Percentiles rank a stretch among this genome's conserved stretches.
Conservation (phyloP, 2,888 invertebrate genomes). For the Dasypolia templi region DNA sequence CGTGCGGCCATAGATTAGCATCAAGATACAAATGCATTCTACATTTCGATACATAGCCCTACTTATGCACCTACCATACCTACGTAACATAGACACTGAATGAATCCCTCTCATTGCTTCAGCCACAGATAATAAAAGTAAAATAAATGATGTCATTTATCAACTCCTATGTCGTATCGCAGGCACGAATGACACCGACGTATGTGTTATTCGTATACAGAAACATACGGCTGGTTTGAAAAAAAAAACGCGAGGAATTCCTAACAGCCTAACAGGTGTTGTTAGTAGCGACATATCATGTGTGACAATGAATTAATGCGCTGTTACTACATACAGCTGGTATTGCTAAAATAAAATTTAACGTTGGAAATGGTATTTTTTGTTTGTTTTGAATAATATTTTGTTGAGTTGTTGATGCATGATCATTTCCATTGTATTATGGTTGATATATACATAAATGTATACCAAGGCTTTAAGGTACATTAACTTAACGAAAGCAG, state of each 20-base stretch:
- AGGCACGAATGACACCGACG: constrained; percentile 71
- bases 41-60: too few species aligned
- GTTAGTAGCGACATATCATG: constrained; percentile 74
- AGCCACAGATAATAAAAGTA: too few species aligned
- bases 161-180: constrained; percentile 69
- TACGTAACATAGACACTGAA: too few species aligned
- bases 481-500: too few species aligned
- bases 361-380: constrained; percentile 10
- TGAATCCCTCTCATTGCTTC: too few species aligned
- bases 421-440: not conserved
- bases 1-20: too few species aligned
- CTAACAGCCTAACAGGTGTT: constrained; percentile 77
- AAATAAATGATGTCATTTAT: constrained; percentile 77
- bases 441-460: too few species aligned
- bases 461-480: too few species aligned
- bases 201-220: constrained; percentile 65
- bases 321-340: constrained; percentile 48
- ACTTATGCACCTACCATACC: too few species aligned
- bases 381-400: constrained; percentile 31
- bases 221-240: constrained; percentile 61
- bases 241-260: constrained; percentile 66
- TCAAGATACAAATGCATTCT: too few species aligned
- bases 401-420: constrained; percentile 7
- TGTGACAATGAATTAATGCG: constrained; percentile 68
- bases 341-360: constrained; percentile 47